These are phyloP conservation scores for Acanthurus leucopareius DNA, from an alignment of 2,797 vertebrate species.

Conservation along the genomic window DNA sequence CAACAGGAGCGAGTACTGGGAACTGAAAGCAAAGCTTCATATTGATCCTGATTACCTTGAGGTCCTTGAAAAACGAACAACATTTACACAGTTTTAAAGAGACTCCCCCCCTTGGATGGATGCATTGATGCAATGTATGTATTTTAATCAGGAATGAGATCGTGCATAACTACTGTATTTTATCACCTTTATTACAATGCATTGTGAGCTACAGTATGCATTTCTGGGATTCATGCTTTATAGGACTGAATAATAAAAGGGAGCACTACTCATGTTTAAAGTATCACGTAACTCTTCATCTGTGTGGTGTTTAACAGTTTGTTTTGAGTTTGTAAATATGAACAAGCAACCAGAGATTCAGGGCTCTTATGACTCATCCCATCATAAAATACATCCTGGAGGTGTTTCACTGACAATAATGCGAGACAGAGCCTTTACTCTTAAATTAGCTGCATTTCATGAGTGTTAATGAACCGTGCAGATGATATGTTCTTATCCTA, in stretches of 20 bases:
- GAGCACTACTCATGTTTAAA: conserved; percentile 56
- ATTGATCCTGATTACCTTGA: conserved; percentile 99
- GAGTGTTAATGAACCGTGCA: conserved; percentile 59
- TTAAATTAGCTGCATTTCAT: conserved; percentile 68
- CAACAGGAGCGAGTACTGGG: conserved; percentile 97
- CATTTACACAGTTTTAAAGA: conserved; percentile 97
- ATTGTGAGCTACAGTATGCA: conserved; percentile 32
- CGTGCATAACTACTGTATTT: conserved; percentile 22
- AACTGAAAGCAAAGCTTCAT: conserved; percentile 98
- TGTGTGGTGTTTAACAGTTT: conserved; percentile 60
- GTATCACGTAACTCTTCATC: conserved; percentile 58
- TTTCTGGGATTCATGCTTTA: conserved; percentile 51
- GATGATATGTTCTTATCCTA: conserved; percentile 52
- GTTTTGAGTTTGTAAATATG: conserved; percentile 69
- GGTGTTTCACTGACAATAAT: conserved; percentile 64
- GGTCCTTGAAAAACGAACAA: conserved; percentile 99
- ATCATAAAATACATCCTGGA: conserved; percentile 54
- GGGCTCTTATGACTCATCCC: conserved; percentile 69
- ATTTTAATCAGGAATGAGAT: conserved; percentile 54
- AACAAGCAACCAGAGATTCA: conserved; percentile 57
- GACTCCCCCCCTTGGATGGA: conserved; percentile 30
- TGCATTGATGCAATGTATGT: conserved; percentile 19
- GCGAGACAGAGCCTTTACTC: conserved; percentile 59
- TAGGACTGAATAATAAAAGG: conserved; percentile 35
- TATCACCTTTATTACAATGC: conserved; percentile 28